These are phyloP conservation scores for Criorhina ranunculi DNA, from an alignment of 2,888 invertebrate genomes.

Conservation along the genomic window DNA sequence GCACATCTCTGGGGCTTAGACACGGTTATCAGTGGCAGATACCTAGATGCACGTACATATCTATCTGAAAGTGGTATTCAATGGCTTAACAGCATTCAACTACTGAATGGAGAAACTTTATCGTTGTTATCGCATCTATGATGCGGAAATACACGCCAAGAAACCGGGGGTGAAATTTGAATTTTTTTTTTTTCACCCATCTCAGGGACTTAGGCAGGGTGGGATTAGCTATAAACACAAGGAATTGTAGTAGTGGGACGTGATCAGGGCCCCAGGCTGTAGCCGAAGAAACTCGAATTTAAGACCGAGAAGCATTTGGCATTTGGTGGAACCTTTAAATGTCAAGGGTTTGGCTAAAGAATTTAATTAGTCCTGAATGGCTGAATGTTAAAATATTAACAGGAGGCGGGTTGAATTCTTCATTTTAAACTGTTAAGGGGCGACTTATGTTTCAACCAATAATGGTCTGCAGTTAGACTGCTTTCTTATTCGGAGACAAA, in stretches of 20 bases:
- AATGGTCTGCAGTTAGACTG: no score
- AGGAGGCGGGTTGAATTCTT: no score
- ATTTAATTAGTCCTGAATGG: no score
- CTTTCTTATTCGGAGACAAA: no score
- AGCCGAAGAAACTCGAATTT: no score
- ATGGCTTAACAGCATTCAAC: conserved; percentile 70
- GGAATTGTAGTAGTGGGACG: conserved; percentile 22
- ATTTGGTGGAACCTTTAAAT: no score
- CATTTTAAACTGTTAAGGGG: no score
- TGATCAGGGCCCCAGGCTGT: conserved; percentile 33
- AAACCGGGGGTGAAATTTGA: conserved; percentile 57
- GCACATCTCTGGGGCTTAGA: conserved; percentile 38
- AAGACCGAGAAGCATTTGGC: no score
- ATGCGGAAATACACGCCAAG: conserved; percentile 28
- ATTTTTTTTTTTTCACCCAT: conserved; percentile 31
- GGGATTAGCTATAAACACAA: conserved; percentile 55
- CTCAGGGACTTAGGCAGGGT: conserved; percentile 51
- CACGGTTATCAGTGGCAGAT: conserved; percentile 60
- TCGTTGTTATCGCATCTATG: conserved; percentile 59
- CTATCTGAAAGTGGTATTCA: conserved; percentile 65
- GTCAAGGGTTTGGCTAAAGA: no score
- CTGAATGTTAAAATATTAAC: no score
- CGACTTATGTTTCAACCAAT: no score
- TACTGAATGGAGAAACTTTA: conserved; percentile 69
- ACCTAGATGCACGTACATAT: conserved; percentile 60